Base-by-base conservation (phyloP, 2,113 vertebrate species). In the Notiomystis cincta region DNA sequence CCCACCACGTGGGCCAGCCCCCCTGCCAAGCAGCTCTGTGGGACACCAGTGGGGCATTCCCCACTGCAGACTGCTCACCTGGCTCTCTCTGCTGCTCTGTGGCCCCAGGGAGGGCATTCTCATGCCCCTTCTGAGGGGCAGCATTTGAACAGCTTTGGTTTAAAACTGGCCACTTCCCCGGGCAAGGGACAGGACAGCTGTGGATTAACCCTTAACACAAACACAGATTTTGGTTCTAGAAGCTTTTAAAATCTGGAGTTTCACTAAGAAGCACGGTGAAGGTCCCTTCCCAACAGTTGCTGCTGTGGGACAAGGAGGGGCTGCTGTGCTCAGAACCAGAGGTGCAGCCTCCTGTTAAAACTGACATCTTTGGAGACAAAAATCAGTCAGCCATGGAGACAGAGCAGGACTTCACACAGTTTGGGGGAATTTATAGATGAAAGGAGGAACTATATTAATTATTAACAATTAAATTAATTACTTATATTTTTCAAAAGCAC, bases 1-100 rank as follows among this genome's bases (percentile, higher is more conserved):
- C 40, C 3, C 33, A 48, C 20, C 31, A 0, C 0, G 1, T 11
- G n/a, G 44, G 72, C 28, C 57, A 2, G 25, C 48, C 45, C 45
- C 28, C n/a, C 56, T 84, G 62, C 1, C 2, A 31, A 70, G 20
- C 60, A 69, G 45, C 56, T 84, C 31, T 44, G 50, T 28, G 69
- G 40, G 23, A 8, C 1, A 5, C 3, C 38, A 57, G 19, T 3
- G 37, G 51, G 40, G 53, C 0, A 6, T 19, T 37, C 28, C 13
- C 62, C 20, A 16, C 48, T 20, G 4, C 50, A 45, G 28, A 11
- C 2, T 5, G 17, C 60, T 66, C 38, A 14, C 35, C 64, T 64
- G 77, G 3, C 14, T 22, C 33, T 45, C 57, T 47, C 69, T 73
- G 13, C 58, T 51, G 37, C 25, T 9, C 31, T 37, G 28, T 1